Conservation (phyloP, 2,797 vertebrate genomes). For the Oreonectes daqikongensis region DNA sequence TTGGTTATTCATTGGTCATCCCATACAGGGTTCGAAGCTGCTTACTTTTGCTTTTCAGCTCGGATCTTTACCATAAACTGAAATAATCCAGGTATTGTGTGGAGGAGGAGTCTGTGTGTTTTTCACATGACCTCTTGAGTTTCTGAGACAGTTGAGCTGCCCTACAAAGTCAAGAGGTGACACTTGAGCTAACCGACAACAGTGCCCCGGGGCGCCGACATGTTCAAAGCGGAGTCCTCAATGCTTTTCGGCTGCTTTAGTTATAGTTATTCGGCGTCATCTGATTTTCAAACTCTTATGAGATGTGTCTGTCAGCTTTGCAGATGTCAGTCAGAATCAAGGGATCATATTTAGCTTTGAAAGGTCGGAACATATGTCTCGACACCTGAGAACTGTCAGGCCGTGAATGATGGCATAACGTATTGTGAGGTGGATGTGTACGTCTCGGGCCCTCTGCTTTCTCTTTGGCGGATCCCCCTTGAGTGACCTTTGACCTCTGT, state of each 20-base stretch:
- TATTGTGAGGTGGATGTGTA: slow-evolving; percentile 50
- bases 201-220: slow-evolving; percentile 3
- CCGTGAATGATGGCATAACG: neutral
- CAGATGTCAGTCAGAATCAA: slow-evolving; percentile 52
- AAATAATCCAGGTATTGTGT: slow-evolving; percentile 8
- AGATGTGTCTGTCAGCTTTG: slow-evolving; percentile 38
- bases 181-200: slow-evolving; percentile 18
- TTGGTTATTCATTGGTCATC: too few species aligned
- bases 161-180: slow-evolving; percentile 41
- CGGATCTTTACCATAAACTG: neutral
- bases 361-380: slow-evolving; percentile 39
- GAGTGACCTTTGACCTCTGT: slow-evolving; percentile 69
- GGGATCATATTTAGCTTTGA: slow-evolving; percentile 52
- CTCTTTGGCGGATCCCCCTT: slow-evolving; percentile 55
- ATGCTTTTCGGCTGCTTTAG: slow-evolving; percentile 11
- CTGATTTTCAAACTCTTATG: slow-evolving; percentile 43
- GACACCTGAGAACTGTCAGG: slow-evolving; percentile 42
- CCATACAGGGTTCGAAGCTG: neutral
- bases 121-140: slow-evolving; percentile 42
- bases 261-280: slow-evolving; percentile 25
- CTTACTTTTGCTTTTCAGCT: neutral
- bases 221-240: neutral
- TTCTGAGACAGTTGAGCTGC: slow-evolving; percentile 35
- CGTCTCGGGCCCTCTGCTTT: slow-evolving; percentile 61
- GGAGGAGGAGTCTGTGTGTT: neutral